Evolutionary conservation across 1,140 invertebrate species (phyloP).

Genomic region (Aphidius gifuensis): DNA sequence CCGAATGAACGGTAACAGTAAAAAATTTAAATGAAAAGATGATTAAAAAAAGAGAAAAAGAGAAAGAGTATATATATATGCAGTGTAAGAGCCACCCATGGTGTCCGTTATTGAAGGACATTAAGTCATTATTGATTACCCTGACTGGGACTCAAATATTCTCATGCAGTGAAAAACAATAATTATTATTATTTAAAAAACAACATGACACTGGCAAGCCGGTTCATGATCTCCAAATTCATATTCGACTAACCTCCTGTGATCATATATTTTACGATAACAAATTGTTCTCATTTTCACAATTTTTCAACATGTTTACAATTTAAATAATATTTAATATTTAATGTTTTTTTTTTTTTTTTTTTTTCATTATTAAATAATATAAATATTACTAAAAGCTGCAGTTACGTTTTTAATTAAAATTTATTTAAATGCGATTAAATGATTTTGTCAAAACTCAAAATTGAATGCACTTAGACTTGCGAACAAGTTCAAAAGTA

Average conservation of each 20-base stretch:
- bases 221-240: no score
- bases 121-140: constrained; percentile 55
- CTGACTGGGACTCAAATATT: constrained; percentile 30
- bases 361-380: background rate
- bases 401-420: background rate
- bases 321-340: no score
- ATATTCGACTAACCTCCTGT: constrained; percentile 23
- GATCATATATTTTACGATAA: constrained; percentile 32
- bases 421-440: background rate
- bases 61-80: constrained; percentile 14
- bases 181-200: no score
- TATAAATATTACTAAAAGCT: background rate
- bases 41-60: constrained; percentile 17
- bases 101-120: constrained; percentile 52
- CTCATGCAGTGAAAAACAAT: background rate
- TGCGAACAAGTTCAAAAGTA: no score
- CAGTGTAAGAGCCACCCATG: constrained; percentile 45
- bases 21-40: constrained; percentile 4
- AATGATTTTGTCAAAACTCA: no score
- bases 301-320: no score
- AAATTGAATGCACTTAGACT: no score
- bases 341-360: constrained; percentile 4
- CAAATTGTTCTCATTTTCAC: constrained; percentile 33
- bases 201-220: no score
- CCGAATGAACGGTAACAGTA: no score